Evolutionary conservation across 2,113 vertebrate species (phyloP), one percentile per base, ranked within the genome.

Genomic region (Vicugna pacos): DNA sequence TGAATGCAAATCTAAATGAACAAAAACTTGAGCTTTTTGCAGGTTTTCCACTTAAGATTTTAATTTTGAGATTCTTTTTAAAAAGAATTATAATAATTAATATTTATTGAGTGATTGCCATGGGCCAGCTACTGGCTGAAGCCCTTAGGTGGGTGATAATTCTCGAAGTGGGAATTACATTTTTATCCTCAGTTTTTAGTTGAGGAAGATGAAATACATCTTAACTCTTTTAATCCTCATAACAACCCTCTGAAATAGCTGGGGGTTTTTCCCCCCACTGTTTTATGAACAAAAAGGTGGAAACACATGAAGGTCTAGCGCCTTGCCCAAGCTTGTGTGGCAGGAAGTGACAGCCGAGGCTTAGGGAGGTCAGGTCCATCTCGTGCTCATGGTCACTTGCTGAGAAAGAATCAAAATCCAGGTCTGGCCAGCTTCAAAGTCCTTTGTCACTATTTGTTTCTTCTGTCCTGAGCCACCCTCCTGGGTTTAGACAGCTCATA

Each of bases 261-360:
- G 16, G 52, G 32, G 3, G 14, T 24, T 56, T 50, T 50, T 56
- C 7, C 13, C n/a, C 58, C 42, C 28, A 32, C 22, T 62, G 1
- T 52, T 79, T 58, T 22, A 15, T 32, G 20, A 89, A 32, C 8
- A 28, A 67, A 28, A 3, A 42, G 26, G 28, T n/a, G 8, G 32
- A 35, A 64, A 9, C 20, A 0, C 4, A 50, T 8, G 69, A 62
- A 35, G 20, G 10, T 20, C 1, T 12, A 15, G 62, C 0, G 0
- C 48, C 17, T 15, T 28, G 52, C 24, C n/a, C 42, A 28, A 24
- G 48, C 4, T 75, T 42, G 48, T 2, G 11, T 4, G 46, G 17
- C 17, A 38, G 6, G 42, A 60, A 30, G 38, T 1, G 8, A 13
- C 20, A n/a, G 69, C 3, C 28, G 14, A 26, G 32, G 16, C 5